Evolutionary conservation across 2,113 vertebrate genomes (phyloP), one percentile per base, ranked within the genome.

Genomic region (Nanorana parkeri): DNA sequence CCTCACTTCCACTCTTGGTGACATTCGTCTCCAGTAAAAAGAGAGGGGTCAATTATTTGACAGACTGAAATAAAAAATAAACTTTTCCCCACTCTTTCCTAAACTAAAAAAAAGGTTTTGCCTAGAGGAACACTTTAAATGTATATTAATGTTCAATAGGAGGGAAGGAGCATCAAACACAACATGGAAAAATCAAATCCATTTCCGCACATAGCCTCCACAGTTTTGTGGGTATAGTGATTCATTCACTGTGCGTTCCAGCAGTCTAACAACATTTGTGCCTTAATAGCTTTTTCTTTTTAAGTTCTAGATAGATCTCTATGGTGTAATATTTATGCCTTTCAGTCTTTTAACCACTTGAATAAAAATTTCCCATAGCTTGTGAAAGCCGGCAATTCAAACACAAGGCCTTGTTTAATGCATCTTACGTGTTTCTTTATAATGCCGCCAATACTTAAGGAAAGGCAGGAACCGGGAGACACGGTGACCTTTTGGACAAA

Each of bases 321-420:
- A 63, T 56, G 73, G 73, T 36, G 55, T 63, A 75, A 75, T 75
- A 75, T 75, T 75, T 75, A 11, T 75, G 55, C 56, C 20, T 41
- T 60, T 76, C 29, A 76, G 56, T 13, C 55, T 63, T 76, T 28
- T 23, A 76, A 76, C 58, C 58, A 76, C 73, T 47, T 32, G 29
- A 60, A 76, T 63, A 63, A 76, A 60, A 63, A 19, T 76, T 76
- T 47, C 56, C 73, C 73, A 63, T 58, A 47, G 73, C 29, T 47
- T 61, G 24, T 41, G 16, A 75, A 63, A 76, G n/a, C 26, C 56
- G 2, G n/a, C 11, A n/a, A 17, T 17, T 7, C 21, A 26, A 69
- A 41, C 19, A 32, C 17, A 67, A 17, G 5, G 11, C 20, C 4
- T 36, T 7, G 1, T 47, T 47, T 47, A 13, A 13, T 47, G 8